These are phyloP conservation scores for Platorchestia sp. DNA, from an alignment of 1,140 invertebrate genomes.

Conservation along the genomic window DNA sequence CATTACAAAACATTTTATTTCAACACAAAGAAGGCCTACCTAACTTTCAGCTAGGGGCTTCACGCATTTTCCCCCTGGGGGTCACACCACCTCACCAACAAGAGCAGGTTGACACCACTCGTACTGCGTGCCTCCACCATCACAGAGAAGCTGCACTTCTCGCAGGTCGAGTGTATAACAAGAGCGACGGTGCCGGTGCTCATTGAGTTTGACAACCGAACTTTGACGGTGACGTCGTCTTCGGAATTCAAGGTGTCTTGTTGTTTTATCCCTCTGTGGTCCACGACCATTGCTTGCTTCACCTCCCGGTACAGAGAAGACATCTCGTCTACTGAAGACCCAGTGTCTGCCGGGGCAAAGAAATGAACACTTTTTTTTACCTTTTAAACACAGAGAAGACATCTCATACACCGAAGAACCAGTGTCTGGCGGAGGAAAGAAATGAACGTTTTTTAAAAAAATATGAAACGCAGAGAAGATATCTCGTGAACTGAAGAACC, in stretches of 20 bases:
- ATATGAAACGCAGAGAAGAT: too few relatives aligned
- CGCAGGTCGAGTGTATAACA: neutral
- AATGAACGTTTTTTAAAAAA: too few relatives aligned
- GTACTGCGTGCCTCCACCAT: neutral
- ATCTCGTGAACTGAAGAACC: too few relatives aligned
- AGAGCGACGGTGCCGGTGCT: neutral
- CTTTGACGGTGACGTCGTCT: neutral
- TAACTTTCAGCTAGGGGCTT: too few relatives aligned
- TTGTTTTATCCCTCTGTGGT: neutral
- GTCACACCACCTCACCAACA: neutral
- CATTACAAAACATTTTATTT: neutral
- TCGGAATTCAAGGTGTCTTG: neutral
- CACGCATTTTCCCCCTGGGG: too few relatives aligned
- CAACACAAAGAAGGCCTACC: too few relatives aligned
- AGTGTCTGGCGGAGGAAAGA: too few relatives aligned
- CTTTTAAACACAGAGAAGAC: neutral
- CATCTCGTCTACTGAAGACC: neutral
- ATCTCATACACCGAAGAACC: neutral
- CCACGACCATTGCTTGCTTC: neutral
- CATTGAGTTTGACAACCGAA: neutral
- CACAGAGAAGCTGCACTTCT: neutral
- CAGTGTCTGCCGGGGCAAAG: neutral
- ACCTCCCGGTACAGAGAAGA: constrained; percentile 40
- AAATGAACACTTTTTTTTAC: too few relatives aligned
- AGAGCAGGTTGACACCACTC: neutral